Evolutionary conservation across 2,797 vertebrate genomes (phyloP).

Genomic region (Halcyon chelicuti): DNA sequence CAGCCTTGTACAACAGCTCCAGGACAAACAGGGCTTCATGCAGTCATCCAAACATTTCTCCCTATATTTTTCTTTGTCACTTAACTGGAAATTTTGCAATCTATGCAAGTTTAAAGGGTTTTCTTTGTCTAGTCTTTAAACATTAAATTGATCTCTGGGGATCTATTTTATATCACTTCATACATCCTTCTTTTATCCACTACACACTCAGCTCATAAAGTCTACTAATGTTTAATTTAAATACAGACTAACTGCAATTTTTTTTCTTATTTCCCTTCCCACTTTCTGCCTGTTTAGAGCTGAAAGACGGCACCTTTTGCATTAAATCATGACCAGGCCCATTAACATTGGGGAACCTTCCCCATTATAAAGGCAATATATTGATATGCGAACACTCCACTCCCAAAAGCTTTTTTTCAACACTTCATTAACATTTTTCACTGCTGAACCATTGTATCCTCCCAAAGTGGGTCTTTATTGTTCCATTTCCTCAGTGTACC

Average conservation of each 20-base stretch:
- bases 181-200: background rate
- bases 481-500: background rate
- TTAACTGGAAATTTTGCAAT: background rate
- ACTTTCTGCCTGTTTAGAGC: background rate
- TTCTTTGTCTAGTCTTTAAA: background rate
- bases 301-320: background rate
- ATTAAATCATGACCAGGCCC: background rate
- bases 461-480: background rate
- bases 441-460: background rate
- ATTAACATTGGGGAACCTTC: background rate
- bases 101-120: background rate
- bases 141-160: background rate
- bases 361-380: slow-evolving; percentile 26
- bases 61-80: background rate
- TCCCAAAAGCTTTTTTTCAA: background rate
- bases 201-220: background rate
- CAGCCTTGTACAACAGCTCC: background rate
- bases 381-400: background rate
- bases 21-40: background rate
- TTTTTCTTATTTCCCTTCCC: background rate
- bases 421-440: slow-evolving; percentile 47
- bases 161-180: background rate
- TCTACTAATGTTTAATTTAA: background rate
- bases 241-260: background rate
- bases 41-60: background rate